phyloP scores from a whole-genome alignment of 2,888 invertebrate genomes.

The Arrhopalites spinosus region DNA sequence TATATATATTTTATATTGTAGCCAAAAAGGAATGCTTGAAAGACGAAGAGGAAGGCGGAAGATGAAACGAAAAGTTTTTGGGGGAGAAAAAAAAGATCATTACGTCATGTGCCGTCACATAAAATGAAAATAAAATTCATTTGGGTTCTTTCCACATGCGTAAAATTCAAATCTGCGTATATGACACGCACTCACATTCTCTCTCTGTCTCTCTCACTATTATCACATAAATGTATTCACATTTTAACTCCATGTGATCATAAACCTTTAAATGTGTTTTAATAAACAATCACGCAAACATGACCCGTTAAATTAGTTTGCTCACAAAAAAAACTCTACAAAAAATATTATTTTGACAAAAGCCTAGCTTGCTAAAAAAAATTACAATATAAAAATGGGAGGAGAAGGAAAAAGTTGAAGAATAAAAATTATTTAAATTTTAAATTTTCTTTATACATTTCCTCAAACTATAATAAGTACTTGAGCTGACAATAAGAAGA shows the following conservation, averaged over 20 bases:
- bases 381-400: too few relatives aligned
- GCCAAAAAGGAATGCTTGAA: background rate
- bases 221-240: background rate
- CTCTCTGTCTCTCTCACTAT: background rate
- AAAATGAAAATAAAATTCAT: constrained; percentile 10
- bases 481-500: too few relatives aligned
- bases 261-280: too few relatives aligned
- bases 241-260: background rate
- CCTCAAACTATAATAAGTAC: too few relatives aligned
- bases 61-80: background rate
- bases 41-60: background rate
- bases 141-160: background rate
- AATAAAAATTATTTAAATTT: too few relatives aligned
- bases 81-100: background rate
- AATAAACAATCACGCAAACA: too few relatives aligned
- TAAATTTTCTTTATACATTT: too few relatives aligned
- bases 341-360: too few relatives aligned
- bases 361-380: too few relatives aligned
- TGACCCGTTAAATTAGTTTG: too few relatives aligned
- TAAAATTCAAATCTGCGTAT: background rate
- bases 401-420: too few relatives aligned
- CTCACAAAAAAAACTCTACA: too few relatives aligned
- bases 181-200: background rate
- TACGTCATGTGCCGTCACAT: constrained; percentile 5
- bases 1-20: background rate